Percentiles rank a stretch among this genome's conserved stretches.
Evolutionary conservation across 2,888 invertebrate species (phyloP).

Genomic region (Colletes collaris): DNA sequence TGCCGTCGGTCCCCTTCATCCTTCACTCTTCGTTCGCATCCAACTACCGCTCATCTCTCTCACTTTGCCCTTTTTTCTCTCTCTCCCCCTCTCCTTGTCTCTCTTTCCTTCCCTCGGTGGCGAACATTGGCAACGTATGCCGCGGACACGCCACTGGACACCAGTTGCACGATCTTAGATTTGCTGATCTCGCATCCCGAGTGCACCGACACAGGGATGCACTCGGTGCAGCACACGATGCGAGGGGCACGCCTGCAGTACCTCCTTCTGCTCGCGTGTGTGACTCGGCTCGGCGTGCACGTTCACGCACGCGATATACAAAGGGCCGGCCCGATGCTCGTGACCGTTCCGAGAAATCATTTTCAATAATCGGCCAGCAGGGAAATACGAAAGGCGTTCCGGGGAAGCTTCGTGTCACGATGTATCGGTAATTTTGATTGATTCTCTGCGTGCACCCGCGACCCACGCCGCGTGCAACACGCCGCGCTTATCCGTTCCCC

Average conservation of each 20-base stretch:
- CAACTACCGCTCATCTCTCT: constrained; percentile 44
- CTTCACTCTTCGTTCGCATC: constrained; percentile 69
- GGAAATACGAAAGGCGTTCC: constrained; percentile 27
- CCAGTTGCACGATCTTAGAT: constrained; percentile 77
- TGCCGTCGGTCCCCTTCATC: constrained; percentile 60
- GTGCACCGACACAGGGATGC: constrained; percentile 59
- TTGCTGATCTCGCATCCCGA: constrained; percentile 72
- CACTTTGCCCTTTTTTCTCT: not conserved
- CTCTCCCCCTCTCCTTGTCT: not conserved
- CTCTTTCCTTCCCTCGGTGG: constrained; percentile 35
- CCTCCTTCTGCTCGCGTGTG: constrained; percentile 53
- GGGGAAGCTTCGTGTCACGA: constrained; percentile 25
- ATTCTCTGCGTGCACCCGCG: constrained; percentile 29
- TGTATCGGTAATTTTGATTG: constrained; percentile 42
- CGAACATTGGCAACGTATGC: constrained; percentile 62
- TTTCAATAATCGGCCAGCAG: constrained; percentile 59
- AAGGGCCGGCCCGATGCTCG: constrained; percentile 34
- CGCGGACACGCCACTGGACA: constrained; percentile 76
- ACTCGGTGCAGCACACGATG: constrained; percentile 40
- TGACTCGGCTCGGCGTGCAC: constrained; percentile 22
- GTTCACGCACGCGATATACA: constrained; percentile 62
- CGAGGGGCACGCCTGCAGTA: constrained; percentile 57
- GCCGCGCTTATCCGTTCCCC: not conserved
- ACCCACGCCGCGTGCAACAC: constrained; percentile 15
- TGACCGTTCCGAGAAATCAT: constrained; percentile 66